Conservation (phyloP, 1,140 invertebrate species). For the Ericerus pela region DNA sequence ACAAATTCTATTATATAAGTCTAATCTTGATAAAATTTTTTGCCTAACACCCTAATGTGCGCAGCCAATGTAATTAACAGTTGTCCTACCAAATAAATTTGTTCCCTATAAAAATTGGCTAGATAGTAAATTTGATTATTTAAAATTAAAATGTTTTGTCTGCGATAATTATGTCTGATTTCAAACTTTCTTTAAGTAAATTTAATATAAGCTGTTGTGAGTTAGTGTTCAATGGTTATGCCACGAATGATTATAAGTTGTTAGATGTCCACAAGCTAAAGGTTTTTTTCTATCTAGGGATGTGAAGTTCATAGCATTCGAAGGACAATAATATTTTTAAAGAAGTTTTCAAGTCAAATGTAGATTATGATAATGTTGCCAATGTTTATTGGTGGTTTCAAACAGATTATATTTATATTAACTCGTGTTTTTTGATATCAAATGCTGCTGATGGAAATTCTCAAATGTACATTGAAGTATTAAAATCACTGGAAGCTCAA, state of each 20-base stretch:
- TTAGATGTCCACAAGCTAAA: neutral
- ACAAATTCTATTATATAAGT: constrained; percentile 25
- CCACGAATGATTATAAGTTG: constrained; percentile 16
- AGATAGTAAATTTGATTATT: constrained; percentile 24
- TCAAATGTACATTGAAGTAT: neutral
- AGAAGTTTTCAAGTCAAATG: too few species aligned
- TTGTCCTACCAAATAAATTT: too few species aligned
- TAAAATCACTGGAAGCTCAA: neutral
- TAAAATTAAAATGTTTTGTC: constrained; percentile 32
- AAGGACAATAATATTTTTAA: too few species aligned
- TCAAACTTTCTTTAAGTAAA: too few species aligned
- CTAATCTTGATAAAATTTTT: neutral
- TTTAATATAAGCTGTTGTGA: constrained; percentile 30
- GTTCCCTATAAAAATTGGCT: constrained; percentile 27
- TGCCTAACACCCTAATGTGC: constrained; percentile 22
- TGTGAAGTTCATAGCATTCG: too few species aligned
- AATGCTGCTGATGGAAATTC: neutral
- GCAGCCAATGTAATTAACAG: constrained; percentile 30
- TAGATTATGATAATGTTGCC: too few species aligned
- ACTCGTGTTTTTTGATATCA: too few species aligned
- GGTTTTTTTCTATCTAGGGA: too few species aligned
- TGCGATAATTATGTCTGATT: constrained; percentile 28
- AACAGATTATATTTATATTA: too few species aligned
- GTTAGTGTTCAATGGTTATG: constrained; percentile 25
- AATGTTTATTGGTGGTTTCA: too few species aligned